phyloP scores from a whole-genome alignment of 2,797 vertebrate species.

The Mormyrops boulengeri region DNA sequence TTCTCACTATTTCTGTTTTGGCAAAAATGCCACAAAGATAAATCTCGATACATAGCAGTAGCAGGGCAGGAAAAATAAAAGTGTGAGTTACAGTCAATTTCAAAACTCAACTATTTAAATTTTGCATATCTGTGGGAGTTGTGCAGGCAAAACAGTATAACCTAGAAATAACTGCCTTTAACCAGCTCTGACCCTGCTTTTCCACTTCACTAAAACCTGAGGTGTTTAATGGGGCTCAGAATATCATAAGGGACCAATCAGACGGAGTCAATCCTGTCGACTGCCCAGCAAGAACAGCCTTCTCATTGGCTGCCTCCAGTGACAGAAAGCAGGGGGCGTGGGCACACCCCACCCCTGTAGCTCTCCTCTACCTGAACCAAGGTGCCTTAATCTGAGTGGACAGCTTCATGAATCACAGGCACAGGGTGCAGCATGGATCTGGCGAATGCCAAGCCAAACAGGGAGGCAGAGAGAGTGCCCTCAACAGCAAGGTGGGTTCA shows the following conservation, averaged over 20 bases:
- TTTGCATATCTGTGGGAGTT: neutral
- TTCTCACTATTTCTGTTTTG: neutral
- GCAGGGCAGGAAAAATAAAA: neutral
- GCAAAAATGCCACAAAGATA: neutral
- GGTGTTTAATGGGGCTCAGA: neutral
- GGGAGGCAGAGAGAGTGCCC: neutral
- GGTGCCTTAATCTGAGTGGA: conserved; percentile 7
- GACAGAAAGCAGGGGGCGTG: neutral
- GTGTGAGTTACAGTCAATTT: neutral
- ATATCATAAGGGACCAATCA: neutral
- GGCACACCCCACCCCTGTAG: neutral
- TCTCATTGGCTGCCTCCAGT: neutral
- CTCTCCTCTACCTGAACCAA: conserved; percentile 12
- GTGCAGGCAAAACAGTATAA: neutral
- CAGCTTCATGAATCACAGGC: conserved; percentile 5
- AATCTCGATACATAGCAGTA: neutral
- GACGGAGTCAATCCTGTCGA: neutral
- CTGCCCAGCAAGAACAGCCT: neutral
- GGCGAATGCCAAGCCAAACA: neutral
- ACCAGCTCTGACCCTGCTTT: neutral
- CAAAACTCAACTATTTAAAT: neutral
- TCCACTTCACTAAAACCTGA: neutral
- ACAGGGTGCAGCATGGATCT: neutral
- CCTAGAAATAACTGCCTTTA: neutral
- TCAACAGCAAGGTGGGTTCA: neutral